Conservation (phyloP, 2,797 vertebrate genomes). For the Geotrypetes seraphini region DNA sequence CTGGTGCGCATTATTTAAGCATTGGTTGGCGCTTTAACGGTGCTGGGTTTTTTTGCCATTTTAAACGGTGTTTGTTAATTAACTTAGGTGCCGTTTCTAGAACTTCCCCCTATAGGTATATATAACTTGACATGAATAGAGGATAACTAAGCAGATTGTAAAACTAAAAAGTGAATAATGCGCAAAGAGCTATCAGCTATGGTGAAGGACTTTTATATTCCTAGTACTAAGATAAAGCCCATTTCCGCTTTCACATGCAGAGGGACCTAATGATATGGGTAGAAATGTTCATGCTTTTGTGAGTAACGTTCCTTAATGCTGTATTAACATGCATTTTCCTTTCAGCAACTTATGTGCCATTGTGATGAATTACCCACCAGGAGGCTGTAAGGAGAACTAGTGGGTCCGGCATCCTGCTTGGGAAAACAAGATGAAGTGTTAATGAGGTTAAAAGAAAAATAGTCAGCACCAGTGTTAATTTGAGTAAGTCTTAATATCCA, state of each 20-base stretch:
- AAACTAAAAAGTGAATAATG: neutral
- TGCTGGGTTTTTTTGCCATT: too few relatives aligned
- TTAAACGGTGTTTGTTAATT: too few relatives aligned
- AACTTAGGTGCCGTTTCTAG: too few relatives aligned
- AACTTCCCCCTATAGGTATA: too few relatives aligned
- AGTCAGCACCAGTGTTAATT: slow-evolving; percentile 33
- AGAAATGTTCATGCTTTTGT: slow-evolving; percentile 9
- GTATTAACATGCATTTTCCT: slow-evolving; percentile 23
- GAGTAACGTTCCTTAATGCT: slow-evolving; percentile 17
- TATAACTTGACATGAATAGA: neutral
- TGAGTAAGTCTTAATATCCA: slow-evolving; percentile 20
- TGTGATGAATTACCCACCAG: slow-evolving; percentile 18
- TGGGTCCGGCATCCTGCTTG: slow-evolving; percentile 34
- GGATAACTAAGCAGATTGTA: neutral
- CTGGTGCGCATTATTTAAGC: too few relatives aligned
- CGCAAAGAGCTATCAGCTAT: neutral
- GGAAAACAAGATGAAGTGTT: slow-evolving; percentile 40
- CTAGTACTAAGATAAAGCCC: neutral
- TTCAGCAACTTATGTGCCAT: slow-evolving; percentile 11
- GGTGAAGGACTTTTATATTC: neutral
- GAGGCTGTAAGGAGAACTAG: slow-evolving; percentile 15
- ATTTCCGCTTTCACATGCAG: neutral
- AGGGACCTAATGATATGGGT: slow-evolving; percentile 14
- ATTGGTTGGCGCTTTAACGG: too few relatives aligned
- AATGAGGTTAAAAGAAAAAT: slow-evolving; percentile 23